Percentiles rank a stretch among this genome's conserved stretches.
phyloP scores from a whole-genome alignment of 1,140 invertebrate species.

The Drosophila navojoa region DNA sequence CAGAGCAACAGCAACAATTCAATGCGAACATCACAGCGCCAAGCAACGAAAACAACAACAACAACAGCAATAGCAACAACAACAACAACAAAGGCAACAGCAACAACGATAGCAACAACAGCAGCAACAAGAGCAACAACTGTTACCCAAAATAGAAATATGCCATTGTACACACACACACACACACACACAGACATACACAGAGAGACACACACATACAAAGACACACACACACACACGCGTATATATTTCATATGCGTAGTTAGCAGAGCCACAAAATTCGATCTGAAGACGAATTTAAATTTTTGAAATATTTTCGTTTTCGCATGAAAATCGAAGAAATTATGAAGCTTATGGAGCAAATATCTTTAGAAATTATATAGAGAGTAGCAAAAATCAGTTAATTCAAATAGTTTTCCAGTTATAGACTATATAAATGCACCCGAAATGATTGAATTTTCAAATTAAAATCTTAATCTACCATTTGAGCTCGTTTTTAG shows the following conservation, averaged over 20 bases:
- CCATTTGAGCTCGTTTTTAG: no score
- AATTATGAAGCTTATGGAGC: no score
- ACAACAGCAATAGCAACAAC: neutral
- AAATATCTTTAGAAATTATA: no score
- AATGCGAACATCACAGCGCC: conserved; percentile 3
- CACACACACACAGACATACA: conserved; percentile 24
- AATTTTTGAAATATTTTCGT: no score
- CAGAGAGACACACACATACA: conserved; percentile 30
- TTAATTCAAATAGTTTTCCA: no score
- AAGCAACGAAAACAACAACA: neutral
- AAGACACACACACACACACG: conserved; percentile 18
- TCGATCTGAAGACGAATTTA: no score
- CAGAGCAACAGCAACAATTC: conserved; percentile 37
- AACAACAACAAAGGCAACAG: neutral
- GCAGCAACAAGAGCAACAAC: conserved; percentile 10
- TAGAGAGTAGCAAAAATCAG: no score
- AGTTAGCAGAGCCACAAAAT: no score
- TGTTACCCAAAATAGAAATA: conserved; percentile 63
- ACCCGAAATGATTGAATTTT: no score
- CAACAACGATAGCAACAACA: neutral
- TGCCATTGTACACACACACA: conserved; percentile 40
- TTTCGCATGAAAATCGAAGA: no score
- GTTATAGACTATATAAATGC: no score
- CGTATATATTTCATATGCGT: conserved; percentile 12
- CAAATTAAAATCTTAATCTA: no score